Evolutionary conservation across 2,113 vertebrate genomes (phyloP).

Genomic region (Rallus limicola): DNA sequence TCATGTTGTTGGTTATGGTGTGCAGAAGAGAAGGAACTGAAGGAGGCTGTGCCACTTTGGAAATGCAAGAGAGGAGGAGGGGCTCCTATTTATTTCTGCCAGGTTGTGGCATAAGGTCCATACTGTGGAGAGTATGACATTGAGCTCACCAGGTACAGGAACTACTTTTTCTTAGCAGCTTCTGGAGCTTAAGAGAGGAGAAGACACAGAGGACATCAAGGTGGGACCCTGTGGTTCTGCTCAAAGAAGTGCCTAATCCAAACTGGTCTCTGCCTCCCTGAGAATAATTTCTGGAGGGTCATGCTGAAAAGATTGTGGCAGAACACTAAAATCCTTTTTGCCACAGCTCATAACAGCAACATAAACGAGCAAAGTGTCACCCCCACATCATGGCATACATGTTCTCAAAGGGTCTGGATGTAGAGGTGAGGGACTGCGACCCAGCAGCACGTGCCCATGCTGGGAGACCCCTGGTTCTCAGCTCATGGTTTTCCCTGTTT

Average conservation of each 20-base stretch:
- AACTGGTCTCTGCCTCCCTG: neutral
- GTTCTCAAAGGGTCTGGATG: neutral
- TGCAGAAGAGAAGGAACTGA: neutral
- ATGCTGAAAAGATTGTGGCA: neutral
- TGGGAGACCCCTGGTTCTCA: neutral
- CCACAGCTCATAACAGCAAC: neutral
- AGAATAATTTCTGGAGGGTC: neutral
- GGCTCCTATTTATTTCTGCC: neutral
- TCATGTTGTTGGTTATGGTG: neutral
- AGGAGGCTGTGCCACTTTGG: neutral
- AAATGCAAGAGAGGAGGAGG: neutral
- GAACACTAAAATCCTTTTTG: neutral
- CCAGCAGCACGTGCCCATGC: fast-evolving
- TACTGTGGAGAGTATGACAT: neutral
- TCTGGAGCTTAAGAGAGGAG: neutral
- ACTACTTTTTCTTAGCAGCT: neutral
- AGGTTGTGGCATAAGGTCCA: neutral
- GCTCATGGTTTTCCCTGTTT: neutral
- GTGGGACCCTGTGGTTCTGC: neutral
- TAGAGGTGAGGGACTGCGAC: neutral
- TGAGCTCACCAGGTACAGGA: neutral
- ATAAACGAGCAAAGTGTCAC: neutral
- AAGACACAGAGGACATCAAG: neutral
- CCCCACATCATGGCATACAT: fast-evolving
- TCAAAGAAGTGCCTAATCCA: neutral